Conservation (phyloP, 2,888 invertebrate species). For the Plebejus melissa region DNA sequence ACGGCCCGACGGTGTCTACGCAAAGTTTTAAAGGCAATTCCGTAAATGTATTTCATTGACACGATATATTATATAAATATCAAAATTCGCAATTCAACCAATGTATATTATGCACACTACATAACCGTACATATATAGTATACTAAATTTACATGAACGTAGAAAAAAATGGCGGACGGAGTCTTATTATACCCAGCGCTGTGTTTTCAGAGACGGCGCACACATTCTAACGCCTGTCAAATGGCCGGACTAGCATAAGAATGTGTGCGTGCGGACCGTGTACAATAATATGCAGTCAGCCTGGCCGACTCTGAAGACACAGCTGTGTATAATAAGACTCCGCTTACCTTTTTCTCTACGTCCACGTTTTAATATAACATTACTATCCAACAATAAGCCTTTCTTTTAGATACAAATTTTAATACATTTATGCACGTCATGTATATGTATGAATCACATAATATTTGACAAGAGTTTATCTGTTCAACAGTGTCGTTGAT, state of each 20-base stretch:
- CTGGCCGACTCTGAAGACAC: no score
- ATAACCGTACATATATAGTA: constrained; percentile 12
- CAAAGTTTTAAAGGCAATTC: background rate
- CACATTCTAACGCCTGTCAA: no score
- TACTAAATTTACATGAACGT: background rate
- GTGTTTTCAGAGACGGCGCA: no score
- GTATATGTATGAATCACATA: background rate
- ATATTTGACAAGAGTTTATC: background rate
- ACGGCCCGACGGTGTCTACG: no score
- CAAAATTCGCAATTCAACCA: constrained; percentile 2
- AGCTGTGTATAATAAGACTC: no score
- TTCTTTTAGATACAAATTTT: background rate
- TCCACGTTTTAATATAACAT: background rate
- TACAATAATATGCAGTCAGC: no score
- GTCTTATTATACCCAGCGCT: no score
- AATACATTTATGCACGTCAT: background rate
- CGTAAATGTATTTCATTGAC: background rate
- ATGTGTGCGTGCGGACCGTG: no score
- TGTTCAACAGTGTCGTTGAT: background rate
- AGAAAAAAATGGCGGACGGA: no score
- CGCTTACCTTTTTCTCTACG: no score
- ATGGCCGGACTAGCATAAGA: no score
- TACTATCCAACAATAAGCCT: background rate
- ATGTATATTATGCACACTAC: constrained; percentile 12
- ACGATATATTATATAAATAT: background rate